These are phyloP conservation scores for Dilophus febrilis DNA, from an alignment of 2,888 invertebrate species.

Conservation along the genomic window DNA sequence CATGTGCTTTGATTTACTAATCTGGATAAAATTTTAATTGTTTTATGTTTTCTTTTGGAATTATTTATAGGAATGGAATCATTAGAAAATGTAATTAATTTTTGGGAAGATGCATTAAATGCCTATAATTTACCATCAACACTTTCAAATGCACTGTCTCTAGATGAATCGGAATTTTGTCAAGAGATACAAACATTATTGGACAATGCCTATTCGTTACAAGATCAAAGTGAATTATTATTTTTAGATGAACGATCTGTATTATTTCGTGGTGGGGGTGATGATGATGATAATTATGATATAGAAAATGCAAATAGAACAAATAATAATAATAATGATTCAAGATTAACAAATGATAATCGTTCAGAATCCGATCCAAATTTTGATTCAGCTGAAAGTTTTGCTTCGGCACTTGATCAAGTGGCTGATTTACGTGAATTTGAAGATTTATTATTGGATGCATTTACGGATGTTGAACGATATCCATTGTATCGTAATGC, in stretches of 20 bases:
- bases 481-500: constrained; percentile 75
- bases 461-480: constrained; percentile 59
- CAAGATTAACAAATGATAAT: constrained; percentile 18
- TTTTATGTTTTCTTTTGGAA: not conserved
- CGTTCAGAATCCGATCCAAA: constrained; percentile 35
- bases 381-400: constrained; percentile 85
- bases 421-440: constrained; percentile 79
- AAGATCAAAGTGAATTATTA: constrained; percentile 73
- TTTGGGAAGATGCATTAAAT: constrained; percentile 88
- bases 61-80: constrained; percentile 70
- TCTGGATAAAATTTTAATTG: not conserved
- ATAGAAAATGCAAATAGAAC: no score
- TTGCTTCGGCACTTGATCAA: constrained; percentile 88
- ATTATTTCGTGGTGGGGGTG: constrained; percentile 62
- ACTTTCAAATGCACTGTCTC: constrained; percentile 17
- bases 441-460: constrained; percentile 67
- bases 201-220: constrained; percentile 68
- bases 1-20: not conserved
- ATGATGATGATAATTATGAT: no score
- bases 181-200: constrained; percentile 63
- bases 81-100: constrained; percentile 75
- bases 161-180: constrained; percentile 73
- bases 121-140: constrained; percentile 53
- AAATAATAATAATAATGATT: constrained; percentile 48
- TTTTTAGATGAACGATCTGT: constrained; percentile 80